Conservation (phyloP, 2,113 vertebrate species). For the Pandion haliaetus region DNA sequence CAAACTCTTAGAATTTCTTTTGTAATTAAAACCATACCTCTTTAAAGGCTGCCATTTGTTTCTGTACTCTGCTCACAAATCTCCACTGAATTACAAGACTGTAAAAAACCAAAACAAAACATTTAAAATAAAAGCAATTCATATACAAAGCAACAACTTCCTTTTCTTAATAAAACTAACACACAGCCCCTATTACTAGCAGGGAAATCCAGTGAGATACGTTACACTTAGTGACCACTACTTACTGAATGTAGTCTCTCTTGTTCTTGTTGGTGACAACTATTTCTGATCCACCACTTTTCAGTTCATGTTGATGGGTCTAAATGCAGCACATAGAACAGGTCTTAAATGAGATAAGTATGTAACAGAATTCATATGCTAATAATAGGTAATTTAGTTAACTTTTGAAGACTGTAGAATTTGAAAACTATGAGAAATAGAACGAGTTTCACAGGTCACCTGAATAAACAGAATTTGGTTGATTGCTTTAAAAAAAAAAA, state of each 20-base stretch:
- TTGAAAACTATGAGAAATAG: background rate
- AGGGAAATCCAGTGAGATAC: background rate
- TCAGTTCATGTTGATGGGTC: slow-evolving; percentile 96
- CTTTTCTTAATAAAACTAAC: background rate
- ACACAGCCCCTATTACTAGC: background rate
- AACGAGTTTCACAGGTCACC: background rate
- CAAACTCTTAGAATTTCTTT: background rate
- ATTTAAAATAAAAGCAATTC: background rate
- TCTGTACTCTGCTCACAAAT: slow-evolving; percentile 95
- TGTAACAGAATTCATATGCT: background rate
- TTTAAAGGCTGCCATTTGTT: slow-evolving; percentile 96
- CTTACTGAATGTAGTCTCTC: slow-evolving; percentile 98
- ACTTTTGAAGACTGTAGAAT: background rate
- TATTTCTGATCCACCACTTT: slow-evolving; percentile 86
- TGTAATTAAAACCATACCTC: slow-evolving; percentile 79
- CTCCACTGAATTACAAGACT: slow-evolving; percentile 99
- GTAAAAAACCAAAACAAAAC: background rate
- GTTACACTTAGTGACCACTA: background rate
- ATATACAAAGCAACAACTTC: background rate
- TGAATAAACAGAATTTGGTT: background rate
- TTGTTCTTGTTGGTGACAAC: slow-evolving; percentile 93
- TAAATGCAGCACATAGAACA: slow-evolving; percentile 49
- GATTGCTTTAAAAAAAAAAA: background rate
- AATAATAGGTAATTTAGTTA: background rate
- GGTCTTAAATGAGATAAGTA: background rate